Evolutionary conservation across 1,140 invertebrate species (phyloP).

Genomic region (Lordiphosa collinella): DNA sequence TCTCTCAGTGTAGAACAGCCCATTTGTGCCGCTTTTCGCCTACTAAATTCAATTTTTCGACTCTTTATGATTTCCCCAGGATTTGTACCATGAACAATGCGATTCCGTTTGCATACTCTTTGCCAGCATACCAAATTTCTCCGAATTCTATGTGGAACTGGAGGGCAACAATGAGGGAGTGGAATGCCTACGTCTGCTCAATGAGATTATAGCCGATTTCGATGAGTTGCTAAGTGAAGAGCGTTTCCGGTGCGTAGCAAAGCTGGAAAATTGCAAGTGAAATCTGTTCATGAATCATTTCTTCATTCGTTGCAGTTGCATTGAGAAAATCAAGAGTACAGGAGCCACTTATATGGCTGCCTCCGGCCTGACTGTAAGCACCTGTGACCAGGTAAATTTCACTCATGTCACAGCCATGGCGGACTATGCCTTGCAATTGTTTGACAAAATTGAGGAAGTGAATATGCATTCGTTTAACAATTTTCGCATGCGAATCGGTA

Average conservation of each 20-base stretch:
- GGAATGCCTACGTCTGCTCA: constrained; percentile 94
- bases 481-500: constrained; percentile 95
- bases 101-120: constrained; percentile 97
- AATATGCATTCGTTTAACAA: constrained; percentile 99
- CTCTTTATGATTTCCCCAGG: constrained; percentile 81
- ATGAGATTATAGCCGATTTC: constrained; percentile 98
- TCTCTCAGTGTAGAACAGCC: background rate
- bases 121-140: constrained; percentile 97
- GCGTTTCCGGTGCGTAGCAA: constrained; percentile 84
- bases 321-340: constrained; percentile 99
- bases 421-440: constrained; percentile 92
- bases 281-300: background rate
- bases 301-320: constrained; percentile 82
- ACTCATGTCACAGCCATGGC: constrained; percentile 93
- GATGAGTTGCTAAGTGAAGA: constrained; percentile 94
- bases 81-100: constrained; percentile 97
- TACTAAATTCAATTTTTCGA: constrained; percentile 7
- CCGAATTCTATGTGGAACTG: constrained; percentile 97
- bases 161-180: constrained; percentile 97
- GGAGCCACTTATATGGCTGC: constrained; percentile 98
- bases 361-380: constrained; percentile 90
- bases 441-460: constrained; percentile 92
- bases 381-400: constrained; percentile 88
- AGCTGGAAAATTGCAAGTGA: background rate
- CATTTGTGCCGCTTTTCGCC: background rate